Percentiles rank a stretch among this genome's conserved stretches.
These are phyloP conservation scores for Drosophila tristis DNA, from an alignment of 1,140 invertebrate species.

Conservation along the genomic window DNA sequence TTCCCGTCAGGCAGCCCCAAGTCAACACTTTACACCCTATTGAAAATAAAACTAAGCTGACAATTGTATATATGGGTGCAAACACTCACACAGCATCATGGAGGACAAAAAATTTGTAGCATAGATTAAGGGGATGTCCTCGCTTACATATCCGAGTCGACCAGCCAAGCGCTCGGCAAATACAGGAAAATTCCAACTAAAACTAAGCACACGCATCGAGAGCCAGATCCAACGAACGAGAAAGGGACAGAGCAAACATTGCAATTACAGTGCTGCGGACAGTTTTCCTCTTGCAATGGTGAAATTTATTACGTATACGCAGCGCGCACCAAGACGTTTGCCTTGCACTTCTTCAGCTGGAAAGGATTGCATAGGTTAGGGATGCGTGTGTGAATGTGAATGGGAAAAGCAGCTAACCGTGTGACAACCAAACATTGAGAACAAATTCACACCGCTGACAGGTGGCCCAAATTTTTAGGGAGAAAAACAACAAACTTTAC, in stretches of 20 bases:
- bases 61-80: slow-evolving; percentile 10
- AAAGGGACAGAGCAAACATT: slow-evolving; percentile 51
- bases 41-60: slow-evolving; percentile 23
- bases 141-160: slow-evolving; percentile 20
- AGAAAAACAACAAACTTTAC: slow-evolving; percentile 42
- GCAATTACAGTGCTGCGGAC: slow-evolving; percentile 65
- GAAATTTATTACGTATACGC: slow-evolving; percentile 63
- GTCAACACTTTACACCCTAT: slow-evolving; percentile 21
- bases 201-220: slow-evolving; percentile 32
- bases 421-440: slow-evolving; percentile 25
- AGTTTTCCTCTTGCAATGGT: slow-evolving; percentile 51
- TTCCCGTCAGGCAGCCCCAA: slow-evolving; percentile 16
- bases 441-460: slow-evolving; percentile 48
- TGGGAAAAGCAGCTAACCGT: slow-evolving; percentile 21
- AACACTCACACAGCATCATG: neutral
- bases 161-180: slow-evolving; percentile 54
- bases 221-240: slow-evolving; percentile 9
- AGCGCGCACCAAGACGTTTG: slow-evolving; percentile 19
- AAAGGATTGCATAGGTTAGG: neutral
- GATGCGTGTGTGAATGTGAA: neutral
- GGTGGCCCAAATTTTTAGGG: slow-evolving; percentile 33
- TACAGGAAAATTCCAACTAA: slow-evolving; percentile 48
- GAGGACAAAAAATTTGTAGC: slow-evolving; percentile 35
- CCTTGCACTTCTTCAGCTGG: neutral
- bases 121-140: slow-evolving; percentile 54